phyloP scores from a whole-genome alignment of 2,797 vertebrate species.

The Ataeniobius toweri region DNA sequence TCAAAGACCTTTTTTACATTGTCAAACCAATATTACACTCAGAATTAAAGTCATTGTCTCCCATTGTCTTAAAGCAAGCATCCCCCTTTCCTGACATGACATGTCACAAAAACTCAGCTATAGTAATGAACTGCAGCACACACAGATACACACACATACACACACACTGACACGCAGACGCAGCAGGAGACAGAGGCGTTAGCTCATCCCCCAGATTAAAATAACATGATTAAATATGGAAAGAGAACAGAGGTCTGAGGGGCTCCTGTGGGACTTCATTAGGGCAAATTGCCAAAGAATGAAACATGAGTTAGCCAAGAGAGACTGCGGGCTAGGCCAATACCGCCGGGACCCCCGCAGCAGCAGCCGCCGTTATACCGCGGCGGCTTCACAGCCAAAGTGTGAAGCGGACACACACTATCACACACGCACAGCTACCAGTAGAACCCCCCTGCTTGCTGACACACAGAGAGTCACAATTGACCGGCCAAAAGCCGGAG shows the following conservation, averaged over 20 bases:
- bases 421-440: constrained; percentile 73
- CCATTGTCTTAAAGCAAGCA: constrained; percentile 71
- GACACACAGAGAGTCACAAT: constrained; percentile 92
- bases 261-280: constrained; percentile 98
- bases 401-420: constrained; percentile 87
- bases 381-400: constrained; percentile 87
- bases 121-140: constrained; percentile 79
- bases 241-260: constrained; percentile 91
- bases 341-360: constrained; percentile 84
- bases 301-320: constrained; percentile 98
- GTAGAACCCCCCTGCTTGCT: constrained; percentile 84
- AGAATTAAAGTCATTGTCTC: constrained; percentile 68
- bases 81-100: constrained; percentile 72
- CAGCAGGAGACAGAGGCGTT: constrained; percentile 73
- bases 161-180: constrained; percentile 21
- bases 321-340: constrained; percentile 88
- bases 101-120: constrained; percentile 71
- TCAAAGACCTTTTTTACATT: constrained; percentile 53
- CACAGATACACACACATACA: constrained; percentile 29
- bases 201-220: constrained; percentile 90
- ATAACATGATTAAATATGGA: constrained; percentile 96
- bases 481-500: constrained; percentile 86
- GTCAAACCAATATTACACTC: constrained; percentile 59
- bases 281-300: constrained; percentile 99
- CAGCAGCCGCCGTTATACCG: constrained; percentile 84